Base-by-base conservation (phyloP, 2,888 invertebrate species). In the Apodemia duryi region DNA sequence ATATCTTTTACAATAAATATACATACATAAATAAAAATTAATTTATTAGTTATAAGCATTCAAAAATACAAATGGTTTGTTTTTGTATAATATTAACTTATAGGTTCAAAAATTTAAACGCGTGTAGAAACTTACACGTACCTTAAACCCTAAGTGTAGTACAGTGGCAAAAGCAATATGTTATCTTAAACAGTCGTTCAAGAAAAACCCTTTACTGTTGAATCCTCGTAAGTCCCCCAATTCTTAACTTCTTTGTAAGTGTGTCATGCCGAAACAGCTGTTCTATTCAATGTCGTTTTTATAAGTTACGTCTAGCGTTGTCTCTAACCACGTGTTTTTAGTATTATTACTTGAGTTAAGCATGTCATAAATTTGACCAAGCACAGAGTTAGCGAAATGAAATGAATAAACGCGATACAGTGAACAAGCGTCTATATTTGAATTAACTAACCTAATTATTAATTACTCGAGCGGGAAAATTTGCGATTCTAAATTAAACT, bases 201-300 rank as follows among this genome's bases (percentile, higher is more conserved):
- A 51, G 7, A n/a, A n/a, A 51, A 51, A 21, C 7, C 21, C 21
- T 21, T 21, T 51, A 21, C 51, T 51, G 51, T 51, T 51, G 21
- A 51, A 51, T 51, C 7, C n/a, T 21, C 65, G 65, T 67, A 68
- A 65, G 66, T 80, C 77, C 81, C 83, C 86, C 84, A 84, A 82
- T 74, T 77, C 83, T 85, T 82, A 67, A 64, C 74, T 75, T 79
- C 75, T 76, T 83, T 80, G 77, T 79, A 79, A 85, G 73, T 82
- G 82, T 83, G 82, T 83, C 86, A 83, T 84, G 77, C 78, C 81
- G 74, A 83, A 86, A 87, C 90, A 91, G 88, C 89, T 90, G 91
- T 85, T 83, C 86, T 85, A 86, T 90, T 88, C 77, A 90, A 79
- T 72, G 61, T 70, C 69, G 76, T 79, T 80, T 81, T 72, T 69